These are phyloP conservation scores for Equus quagga DNA, from an alignment of 2,113 vertebrate genomes.

Conservation along the genomic window DNA sequence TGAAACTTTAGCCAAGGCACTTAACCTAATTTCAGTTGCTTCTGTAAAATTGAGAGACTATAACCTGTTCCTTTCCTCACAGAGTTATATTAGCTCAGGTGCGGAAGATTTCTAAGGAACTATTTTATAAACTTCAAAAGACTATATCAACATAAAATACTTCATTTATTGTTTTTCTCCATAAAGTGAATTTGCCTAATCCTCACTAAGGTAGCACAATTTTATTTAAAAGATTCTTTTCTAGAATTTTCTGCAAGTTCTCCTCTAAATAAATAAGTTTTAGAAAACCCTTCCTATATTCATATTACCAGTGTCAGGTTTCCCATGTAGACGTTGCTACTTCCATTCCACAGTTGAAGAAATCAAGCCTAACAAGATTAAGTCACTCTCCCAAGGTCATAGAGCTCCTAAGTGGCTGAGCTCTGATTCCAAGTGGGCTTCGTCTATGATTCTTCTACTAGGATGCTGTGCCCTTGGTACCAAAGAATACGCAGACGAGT, in stretches of 20 bases:
- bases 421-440: background rate
- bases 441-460: background rate
- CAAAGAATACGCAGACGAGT: background rate
- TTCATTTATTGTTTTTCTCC: background rate
- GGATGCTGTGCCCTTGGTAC: background rate
- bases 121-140: background rate
- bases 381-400: background rate
- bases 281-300: background rate
- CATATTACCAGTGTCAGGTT: background rate
- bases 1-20: background rate
- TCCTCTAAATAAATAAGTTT: background rate
- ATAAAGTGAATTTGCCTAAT: background rate
- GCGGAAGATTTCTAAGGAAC: background rate
- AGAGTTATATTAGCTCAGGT: background rate
- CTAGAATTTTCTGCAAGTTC: background rate
- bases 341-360: background rate
- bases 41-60: background rate
- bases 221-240: slow-evolving; percentile 13
- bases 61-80: background rate
- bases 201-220: background rate
- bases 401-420: background rate
- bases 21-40: background rate
- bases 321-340: background rate
- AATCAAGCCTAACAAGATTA: background rate
- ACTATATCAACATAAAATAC: background rate